phyloP scores from a whole-genome alignment of 35 echinoderm and acorn worm genomes.

The Hemicentrotus pulcherrimus region DNA sequence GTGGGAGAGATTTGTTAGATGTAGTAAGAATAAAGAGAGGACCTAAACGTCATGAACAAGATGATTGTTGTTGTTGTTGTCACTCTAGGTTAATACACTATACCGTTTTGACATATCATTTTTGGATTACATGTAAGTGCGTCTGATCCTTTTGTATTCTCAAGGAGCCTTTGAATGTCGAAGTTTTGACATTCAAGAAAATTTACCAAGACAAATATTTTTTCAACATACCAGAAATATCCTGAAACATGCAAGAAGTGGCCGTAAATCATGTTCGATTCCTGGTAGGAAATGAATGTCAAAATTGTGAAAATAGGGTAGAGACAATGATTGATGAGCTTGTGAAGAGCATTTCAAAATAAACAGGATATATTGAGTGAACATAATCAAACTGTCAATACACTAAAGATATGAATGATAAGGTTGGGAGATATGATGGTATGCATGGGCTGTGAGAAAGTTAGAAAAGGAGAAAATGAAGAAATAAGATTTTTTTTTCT shows the following conservation, averaged over 20 bases:
- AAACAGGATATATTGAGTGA: slow-evolving; percentile 5
- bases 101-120: too few relatives aligned
- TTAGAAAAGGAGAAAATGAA: neutral
- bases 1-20: too few relatives aligned
- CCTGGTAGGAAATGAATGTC: neutral
- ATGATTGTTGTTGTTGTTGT: too few relatives aligned
- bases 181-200: neutral
- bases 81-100: too few relatives aligned
- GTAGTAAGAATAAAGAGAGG: too few relatives aligned
- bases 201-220: neutral
- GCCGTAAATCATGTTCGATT: neutral
- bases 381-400: slow-evolving; percentile 13
- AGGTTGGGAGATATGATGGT: neutral
- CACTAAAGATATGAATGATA: neutral
- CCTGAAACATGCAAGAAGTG: neutral
- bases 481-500: neutral
- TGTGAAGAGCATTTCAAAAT: neutral
- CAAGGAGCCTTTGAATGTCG: neutral
- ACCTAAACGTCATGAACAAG: too few relatives aligned
- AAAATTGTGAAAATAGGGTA: neutral
- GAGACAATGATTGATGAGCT: neutral
- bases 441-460: neutral
- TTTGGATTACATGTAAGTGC: neutral
- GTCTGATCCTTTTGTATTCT: neutral
- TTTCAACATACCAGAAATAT: slow-evolving; percentile 11